Evolutionary conservation across 2,113 vertebrate genomes (phyloP).

Genomic region (Taxidea taxus): DNA sequence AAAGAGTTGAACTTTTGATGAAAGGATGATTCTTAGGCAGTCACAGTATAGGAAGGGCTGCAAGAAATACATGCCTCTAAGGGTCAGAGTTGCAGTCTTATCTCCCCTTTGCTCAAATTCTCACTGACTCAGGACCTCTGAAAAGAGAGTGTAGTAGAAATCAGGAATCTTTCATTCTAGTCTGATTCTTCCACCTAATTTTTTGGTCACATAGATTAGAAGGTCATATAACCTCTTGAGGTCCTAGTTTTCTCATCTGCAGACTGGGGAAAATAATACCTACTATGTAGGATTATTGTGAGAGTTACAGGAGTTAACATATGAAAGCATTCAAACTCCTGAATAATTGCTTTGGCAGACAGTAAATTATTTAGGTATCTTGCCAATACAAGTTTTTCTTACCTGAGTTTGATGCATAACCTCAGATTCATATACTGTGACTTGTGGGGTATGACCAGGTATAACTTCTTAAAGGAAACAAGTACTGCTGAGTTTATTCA

Average conservation of each 20-base stretch:
- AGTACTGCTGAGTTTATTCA: not conserved
- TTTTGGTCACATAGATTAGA: not conserved
- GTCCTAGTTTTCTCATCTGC: not conserved
- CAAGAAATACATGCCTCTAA: not conserved
- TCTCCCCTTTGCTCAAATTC: not conserved
- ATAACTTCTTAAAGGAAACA: not conserved
- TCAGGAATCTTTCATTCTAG: not conserved
- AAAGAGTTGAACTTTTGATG: not conserved
- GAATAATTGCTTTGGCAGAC: not conserved
- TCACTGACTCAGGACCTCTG: not conserved
- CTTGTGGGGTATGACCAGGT: not conserved
- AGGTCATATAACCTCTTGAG: not conserved
- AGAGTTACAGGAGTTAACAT: not conserved
- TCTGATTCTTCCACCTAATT: not conserved
- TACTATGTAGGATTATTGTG: not conserved
- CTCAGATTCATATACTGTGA: not conserved
- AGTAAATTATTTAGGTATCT: not conserved
- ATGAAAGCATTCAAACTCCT: not conserved
- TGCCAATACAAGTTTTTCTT: not conserved
- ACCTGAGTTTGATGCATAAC: not conserved
- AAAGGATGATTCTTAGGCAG: not conserved
- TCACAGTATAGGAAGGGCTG: not conserved
- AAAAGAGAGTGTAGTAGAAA: not conserved
- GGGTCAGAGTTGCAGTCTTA: not conserved
- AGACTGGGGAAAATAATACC: not conserved